A percentile compares a stretch with the other conserved stretches of the same genome.
These are phyloP conservation scores for Platygyra sinensis DNA, from an alignment of 64 coral and sea anemone genomes.

Conservation along the genomic window DNA sequence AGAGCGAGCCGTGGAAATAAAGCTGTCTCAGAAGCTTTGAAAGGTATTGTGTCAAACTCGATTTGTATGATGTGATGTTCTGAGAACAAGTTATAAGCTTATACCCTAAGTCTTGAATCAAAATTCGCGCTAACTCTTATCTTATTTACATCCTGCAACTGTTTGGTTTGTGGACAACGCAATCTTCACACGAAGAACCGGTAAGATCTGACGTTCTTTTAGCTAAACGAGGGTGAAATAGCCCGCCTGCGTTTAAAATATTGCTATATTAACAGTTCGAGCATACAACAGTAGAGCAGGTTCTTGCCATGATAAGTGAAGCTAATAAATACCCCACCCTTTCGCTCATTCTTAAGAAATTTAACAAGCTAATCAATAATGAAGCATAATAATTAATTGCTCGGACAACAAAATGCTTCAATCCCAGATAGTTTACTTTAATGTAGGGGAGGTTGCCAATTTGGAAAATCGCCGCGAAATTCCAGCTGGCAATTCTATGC, in stretches of 20 bases:
- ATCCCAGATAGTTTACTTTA: neutral
- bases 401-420: neutral
- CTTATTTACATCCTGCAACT: constrained; percentile 8
- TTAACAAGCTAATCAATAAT: neutral
- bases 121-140: neutral
- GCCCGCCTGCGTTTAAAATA: neutral
- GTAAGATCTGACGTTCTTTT: neutral
- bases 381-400: neutral
- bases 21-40: neutral
- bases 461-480: neutral
- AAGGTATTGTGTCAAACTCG: neutral
- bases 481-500: neutral
- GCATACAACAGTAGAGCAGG: neutral
- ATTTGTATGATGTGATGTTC: neutral
- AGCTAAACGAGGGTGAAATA: neutral
- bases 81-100: neutral
- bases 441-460: too few relatives aligned
- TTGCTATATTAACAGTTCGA: neutral
- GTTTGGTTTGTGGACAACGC: neutral
- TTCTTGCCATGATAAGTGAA: neutral
- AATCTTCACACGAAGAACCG: constrained; percentile 22
- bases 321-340: constrained; percentile 15
- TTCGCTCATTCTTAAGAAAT: constrained; percentile 3
- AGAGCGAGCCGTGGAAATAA: neutral
- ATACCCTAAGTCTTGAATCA: neutral